Evolutionary conservation across 2,888 invertebrate genomes (phyloP).

Genomic region (Eupeodes latifasciatus): DNA sequence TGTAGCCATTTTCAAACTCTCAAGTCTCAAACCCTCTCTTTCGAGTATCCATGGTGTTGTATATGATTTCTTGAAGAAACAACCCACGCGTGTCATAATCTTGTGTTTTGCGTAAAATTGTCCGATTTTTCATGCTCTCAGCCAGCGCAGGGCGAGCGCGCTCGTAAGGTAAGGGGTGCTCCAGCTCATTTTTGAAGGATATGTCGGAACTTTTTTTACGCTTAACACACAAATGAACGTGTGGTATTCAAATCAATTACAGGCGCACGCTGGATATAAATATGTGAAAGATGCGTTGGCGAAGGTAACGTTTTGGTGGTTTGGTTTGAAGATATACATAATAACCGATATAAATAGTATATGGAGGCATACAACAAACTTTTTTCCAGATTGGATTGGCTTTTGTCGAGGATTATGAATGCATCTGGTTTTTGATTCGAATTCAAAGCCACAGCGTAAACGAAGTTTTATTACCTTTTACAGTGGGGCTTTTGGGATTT

Average conservation of each 20-base stretch:
- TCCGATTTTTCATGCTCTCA: constrained; percentile 60
- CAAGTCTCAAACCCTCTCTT: not conserved
- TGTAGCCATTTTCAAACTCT: not conserved
- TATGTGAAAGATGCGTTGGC: constrained; percentile 66
- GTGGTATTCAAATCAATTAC: constrained; percentile 73
- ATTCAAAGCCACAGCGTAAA: constrained; percentile 12
- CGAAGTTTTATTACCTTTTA: constrained; percentile 19
- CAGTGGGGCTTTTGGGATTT: not conserved
- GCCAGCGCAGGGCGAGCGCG: not conserved
- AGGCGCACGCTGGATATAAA: constrained; percentile 45
- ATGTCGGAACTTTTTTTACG: constrained; percentile 63
- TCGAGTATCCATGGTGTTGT: no score
- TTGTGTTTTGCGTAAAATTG: constrained; percentile 64
- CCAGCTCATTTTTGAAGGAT: constrained; percentile 35
- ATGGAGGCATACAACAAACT: not conserved
- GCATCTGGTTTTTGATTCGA: constrained; percentile 39
- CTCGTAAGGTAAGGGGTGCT: constrained; percentile 45
- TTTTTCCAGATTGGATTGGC: not conserved
- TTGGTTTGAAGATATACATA: not conserved
- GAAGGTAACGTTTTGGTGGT: not conserved
- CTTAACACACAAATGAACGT: constrained; percentile 42
- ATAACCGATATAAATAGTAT: not conserved
- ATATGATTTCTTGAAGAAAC: not conserved
- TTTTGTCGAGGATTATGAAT: constrained; percentile 58
- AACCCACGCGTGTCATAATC: constrained; percentile 74